phyloP scores from a whole-genome alignment of 1,140 invertebrate genomes.

The Prorops nasuta region DNA sequence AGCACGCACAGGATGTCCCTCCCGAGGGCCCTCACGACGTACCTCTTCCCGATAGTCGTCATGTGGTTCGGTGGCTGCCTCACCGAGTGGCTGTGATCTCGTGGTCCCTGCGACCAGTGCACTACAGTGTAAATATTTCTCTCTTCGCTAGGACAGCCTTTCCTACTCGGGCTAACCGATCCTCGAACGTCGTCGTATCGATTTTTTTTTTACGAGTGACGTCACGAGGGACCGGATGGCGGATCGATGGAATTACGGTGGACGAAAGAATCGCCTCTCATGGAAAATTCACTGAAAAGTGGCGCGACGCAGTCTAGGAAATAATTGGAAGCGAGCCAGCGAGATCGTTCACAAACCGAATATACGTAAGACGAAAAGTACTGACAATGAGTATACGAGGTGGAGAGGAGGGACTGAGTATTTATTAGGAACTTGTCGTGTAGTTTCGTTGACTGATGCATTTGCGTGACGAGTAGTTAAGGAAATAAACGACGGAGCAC shows the following conservation, averaged over 20 bases:
- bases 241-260: too few relatives aligned
- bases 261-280: too few relatives aligned
- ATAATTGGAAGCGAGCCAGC: too few relatives aligned
- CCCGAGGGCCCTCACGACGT: conserved; percentile 67
- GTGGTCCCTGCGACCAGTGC: conserved; percentile 26
- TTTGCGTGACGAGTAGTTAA: too few relatives aligned
- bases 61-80: conserved; percentile 81
- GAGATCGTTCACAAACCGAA: conserved; percentile 3
- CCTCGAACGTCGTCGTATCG: background rate
- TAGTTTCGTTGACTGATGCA: too few relatives aligned
- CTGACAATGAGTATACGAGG: conserved; percentile 31
- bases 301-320: too few relatives aligned
- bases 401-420: conserved; percentile 35
- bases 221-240: too few relatives aligned
- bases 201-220: too few relatives aligned
- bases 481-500: too few relatives aligned
- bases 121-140: conserved; percentile 43
- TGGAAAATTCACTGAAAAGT: too few relatives aligned
- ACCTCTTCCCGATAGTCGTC: conserved; percentile 76
- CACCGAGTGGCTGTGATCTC: conserved; percentile 75
- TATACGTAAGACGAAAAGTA: conserved; percentile 24
- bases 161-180: too few relatives aligned
- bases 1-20: conserved; percentile 62
- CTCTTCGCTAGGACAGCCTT: background rate
- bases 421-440: conserved; percentile 32